phyloP scores from a whole-genome alignment of 2,888 invertebrate genomes.

The Calliopum simillimum region DNA sequence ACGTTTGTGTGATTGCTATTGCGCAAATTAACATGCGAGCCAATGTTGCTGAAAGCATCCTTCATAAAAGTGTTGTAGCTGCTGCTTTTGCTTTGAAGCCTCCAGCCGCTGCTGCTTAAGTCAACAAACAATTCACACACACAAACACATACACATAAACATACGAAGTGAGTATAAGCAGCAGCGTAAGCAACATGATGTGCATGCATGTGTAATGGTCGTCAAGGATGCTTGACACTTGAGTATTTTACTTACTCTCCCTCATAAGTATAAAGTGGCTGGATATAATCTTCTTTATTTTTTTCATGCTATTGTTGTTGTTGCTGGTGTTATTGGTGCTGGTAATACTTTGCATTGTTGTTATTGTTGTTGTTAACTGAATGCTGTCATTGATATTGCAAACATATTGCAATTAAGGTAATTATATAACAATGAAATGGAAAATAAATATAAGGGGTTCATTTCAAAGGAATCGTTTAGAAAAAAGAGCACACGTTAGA shows the following conservation, averaged over 20 bases:
- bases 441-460: too few relatives aligned
- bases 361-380: too few relatives aligned
- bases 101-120: not conserved
- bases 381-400: too few relatives aligned
- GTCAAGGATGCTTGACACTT: slow-evolving; percentile 5
- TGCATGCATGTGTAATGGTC: not conserved
- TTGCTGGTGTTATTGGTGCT: too few relatives aligned
- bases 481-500: too few relatives aligned
- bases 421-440: too few relatives aligned
- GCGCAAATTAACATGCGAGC: slow-evolving; percentile 4
- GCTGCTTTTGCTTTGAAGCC: too few relatives aligned
- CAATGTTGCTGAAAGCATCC: not conserved
- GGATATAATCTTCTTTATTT: not conserved
- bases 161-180: not conserved
- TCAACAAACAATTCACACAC: not conserved
- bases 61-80: slow-evolving; percentile 1
- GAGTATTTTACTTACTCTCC: slow-evolving; percentile 1
- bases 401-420: too few relatives aligned
- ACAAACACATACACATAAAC: not conserved
- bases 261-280: not conserved
- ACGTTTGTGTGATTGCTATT: not conserved
- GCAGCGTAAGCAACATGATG: not conserved
- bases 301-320: too few relatives aligned
- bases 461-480: too few relatives aligned
- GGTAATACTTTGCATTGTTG: too few relatives aligned